These are phyloP conservation scores for Phyllopteryx taeniolatus DNA, from an alignment of 2,113 vertebrate species.

Conservation along the genomic window DNA sequence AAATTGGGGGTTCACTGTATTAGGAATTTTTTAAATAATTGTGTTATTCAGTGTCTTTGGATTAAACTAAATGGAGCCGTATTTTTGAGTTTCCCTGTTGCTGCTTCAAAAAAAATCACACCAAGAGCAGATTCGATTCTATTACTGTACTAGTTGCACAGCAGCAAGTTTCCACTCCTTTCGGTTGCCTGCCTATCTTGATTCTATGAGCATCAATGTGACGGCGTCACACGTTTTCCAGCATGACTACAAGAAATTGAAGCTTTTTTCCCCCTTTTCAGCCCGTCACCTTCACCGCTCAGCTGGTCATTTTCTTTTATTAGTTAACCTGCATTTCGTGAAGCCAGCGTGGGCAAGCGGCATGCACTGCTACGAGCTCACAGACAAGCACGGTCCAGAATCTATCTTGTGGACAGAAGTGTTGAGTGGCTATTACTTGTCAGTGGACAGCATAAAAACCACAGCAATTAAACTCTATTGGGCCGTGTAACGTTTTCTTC, in stretches of 20 bases:
- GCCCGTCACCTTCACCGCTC: constrained; percentile 12
- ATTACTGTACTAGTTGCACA: constrained; percentile 46
- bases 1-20: too few relatives aligned
- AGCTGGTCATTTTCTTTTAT: constrained; percentile 62
- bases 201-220: neutral
- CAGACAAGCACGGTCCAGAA: constrained; percentile 66
- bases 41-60: too few relatives aligned
- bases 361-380: constrained; percentile 46
- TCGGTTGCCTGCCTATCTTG: neutral
- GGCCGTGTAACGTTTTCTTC: constrained; percentile 67
- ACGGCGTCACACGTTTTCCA: neutral
- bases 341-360: constrained; percentile 51
- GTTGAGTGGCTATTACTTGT: constrained; percentile 76
- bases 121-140: constrained; percentile 39
- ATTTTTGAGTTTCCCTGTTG: constrained; percentile 27
- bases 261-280: constrained; percentile 27
- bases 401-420: constrained; percentile 79
- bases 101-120: constrained; percentile 35
- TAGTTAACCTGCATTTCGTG: constrained; percentile 67
- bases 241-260: constrained; percentile 56
- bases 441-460: constrained; percentile 74
- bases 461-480: constrained; percentile 76
- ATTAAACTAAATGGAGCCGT: constrained; percentile 16
- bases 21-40: too few relatives aligned
- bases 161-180: neutral